Base-by-base conservation (phyloP, 2,888 invertebrate genomes). In the Esperia sulphurella region DNA sequence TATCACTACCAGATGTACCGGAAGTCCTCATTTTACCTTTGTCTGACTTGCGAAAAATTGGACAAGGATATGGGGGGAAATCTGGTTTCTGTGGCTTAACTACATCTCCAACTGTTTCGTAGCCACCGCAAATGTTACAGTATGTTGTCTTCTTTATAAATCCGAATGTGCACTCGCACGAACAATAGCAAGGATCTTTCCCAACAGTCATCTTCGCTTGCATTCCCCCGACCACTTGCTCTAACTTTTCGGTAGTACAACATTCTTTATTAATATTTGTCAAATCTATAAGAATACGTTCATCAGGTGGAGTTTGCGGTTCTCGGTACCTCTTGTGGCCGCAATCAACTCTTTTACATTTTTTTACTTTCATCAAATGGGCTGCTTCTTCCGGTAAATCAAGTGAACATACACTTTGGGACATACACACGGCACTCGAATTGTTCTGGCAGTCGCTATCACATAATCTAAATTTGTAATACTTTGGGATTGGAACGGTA, bases 131-230 rank as follows among this genome's bases (percentile, higher is more conserved):
- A 45, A 84, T 54, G 10, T 63, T 65, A 50, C 89, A 88, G 55
- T 79, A 87, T 37, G 79, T 84, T 0, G 89, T 88, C 52, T 68
- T 82, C 54, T 79, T 86, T 13, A 62, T 65, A 53, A 82, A 83
- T 13, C 76, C 81, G 66, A 87, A 86, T 35, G 60, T 65, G 57
- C 89, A 89, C 53, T 85, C 79, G 49, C 89, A 89, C 42, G 80
- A 65, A 57, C 89, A 89, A 55, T 63, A 83, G 59, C 89, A 89
- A 13, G 79, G 75, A 42, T 78, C 43, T 9, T 64, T 53, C 4
- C 68, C 68, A 29, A 77, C 57, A 54, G 74, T 67, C 65, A 80
- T 65, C 47, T 73, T 71, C 3, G 79, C 75, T 52, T 56, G 63
- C 38, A 83, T 57, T 30, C 62, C 77, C 8, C 80, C 78, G 5